These are phyloP conservation scores for Melangyna quadrimaculata DNA, from an alignment of 2,888 invertebrate genomes.

Conservation along the genomic window DNA sequence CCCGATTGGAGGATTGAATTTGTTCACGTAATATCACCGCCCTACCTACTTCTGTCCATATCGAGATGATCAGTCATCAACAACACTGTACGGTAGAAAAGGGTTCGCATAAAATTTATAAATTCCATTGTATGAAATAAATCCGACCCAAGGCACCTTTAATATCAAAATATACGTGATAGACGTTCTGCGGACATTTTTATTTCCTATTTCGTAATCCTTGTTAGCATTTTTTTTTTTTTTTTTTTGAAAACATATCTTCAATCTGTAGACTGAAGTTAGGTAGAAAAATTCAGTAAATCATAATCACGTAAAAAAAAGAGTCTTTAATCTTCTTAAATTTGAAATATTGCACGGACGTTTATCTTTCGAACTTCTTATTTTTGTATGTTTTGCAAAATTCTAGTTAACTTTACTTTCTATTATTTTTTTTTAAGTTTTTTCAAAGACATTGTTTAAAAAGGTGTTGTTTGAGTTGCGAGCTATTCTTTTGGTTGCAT, in stretches of 20 bases:
- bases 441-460: neutral
- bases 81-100: constrained; percentile 15
- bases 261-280: neutral
- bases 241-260: constrained; percentile 15
- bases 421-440: neutral
- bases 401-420: constrained; percentile 65
- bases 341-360: constrained; percentile 63
- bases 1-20: constrained; percentile 63
- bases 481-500: constrained; percentile 59
- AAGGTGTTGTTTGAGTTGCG: constrained; percentile 56
- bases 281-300: constrained; percentile 22
- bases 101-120: constrained; percentile 44
- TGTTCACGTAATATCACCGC: constrained; percentile 63
- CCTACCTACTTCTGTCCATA: constrained; percentile 20
- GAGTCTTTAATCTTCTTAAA: constrained; percentile 63
- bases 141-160: neutral
- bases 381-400: constrained; percentile 48
- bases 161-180: constrained; percentile 49
- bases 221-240: constrained; percentile 3
- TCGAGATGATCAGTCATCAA: constrained; percentile 56
- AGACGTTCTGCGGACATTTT: constrained; percentile 50
- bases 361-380: constrained; percentile 29
- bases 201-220: constrained; percentile 69
- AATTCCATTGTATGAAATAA: constrained; percentile 28
- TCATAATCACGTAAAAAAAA: constrained; percentile 53